phyloP scores from a whole-genome alignment of 2,113 vertebrate genomes.

The Isichthys henryi region DNA sequence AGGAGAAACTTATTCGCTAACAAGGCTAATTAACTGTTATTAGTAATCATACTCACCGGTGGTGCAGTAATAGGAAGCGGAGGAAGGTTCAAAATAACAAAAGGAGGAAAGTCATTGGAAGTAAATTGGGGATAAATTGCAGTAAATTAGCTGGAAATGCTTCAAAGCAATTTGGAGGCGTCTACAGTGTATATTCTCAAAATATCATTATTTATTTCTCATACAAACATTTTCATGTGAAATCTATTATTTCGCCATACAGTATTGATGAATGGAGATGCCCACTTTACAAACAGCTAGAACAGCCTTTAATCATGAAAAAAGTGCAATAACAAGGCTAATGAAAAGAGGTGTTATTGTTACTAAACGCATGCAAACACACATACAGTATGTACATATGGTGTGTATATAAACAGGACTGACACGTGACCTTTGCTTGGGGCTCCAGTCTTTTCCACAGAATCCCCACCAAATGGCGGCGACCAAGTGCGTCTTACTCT shows the following conservation, averaged over 20 bases:
- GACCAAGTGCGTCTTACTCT: background rate
- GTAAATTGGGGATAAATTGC: conserved; percentile 7
- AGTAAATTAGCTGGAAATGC: conserved; percentile 6
- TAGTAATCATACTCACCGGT: background rate
- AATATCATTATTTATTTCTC: background rate
- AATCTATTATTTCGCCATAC: background rate
- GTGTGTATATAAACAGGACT: background rate
- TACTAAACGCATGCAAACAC: background rate
- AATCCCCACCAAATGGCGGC: background rate
- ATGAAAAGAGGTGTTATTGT: background rate
- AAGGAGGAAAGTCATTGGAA: background rate
- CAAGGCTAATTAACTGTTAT: conserved; percentile 12
- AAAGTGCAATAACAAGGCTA: background rate
- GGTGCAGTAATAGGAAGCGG: background rate
- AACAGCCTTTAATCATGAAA: background rate
- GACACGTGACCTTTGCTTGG: background rate
- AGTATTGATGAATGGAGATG: background rate
- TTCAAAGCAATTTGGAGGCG: conserved; percentile 1
- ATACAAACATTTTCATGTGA: background rate
- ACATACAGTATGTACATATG: background rate
- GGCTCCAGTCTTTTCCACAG: background rate
- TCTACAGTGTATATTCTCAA: background rate
- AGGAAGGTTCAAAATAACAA: background rate
- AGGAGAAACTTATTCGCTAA: background rate
- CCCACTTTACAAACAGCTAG: background rate